A percentile compares a stretch with the other conserved stretches of the same genome.
Conservation (phyloP, 1,140 invertebrate species). For the Drosophila punjabiensis region DNA sequence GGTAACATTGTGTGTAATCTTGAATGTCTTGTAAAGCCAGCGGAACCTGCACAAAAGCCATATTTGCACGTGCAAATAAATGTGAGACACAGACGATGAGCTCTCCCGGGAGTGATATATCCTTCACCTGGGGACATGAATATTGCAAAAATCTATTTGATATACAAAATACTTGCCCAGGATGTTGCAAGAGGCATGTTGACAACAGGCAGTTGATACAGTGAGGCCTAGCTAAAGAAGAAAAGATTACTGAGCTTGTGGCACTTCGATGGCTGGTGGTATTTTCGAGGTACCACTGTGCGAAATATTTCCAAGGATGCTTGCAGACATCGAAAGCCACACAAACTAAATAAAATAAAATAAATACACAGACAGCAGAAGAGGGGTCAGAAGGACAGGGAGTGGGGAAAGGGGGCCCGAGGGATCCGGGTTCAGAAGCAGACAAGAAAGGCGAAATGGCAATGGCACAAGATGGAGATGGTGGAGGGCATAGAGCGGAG, state of each 20-base stretch:
- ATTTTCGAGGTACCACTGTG: slow-evolving; percentile 10
- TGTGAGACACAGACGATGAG: slow-evolving; percentile 5
- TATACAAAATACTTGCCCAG: slow-evolving; percentile 18
- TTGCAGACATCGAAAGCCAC: slow-evolving; percentile 39
- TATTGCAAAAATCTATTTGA: slow-evolving; percentile 35
- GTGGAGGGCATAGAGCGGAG: slow-evolving; percentile 32
- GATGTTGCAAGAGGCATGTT: background rate
- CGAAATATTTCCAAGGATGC: slow-evolving; percentile 36
- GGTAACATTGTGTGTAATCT: slow-evolving; percentile 20
- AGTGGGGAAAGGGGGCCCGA: background rate
- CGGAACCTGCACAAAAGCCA: slow-evolving; percentile 11
- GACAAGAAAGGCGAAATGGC: slow-evolving; percentile 43
- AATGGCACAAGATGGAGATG: slow-evolving; percentile 42
- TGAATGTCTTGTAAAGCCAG: background rate
- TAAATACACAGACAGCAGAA: slow-evolving; percentile 28
- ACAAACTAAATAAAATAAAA: slow-evolving; percentile 40
- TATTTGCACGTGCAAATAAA: slow-evolving; percentile 18
- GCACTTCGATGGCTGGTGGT: no score
- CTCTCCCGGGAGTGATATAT: slow-evolving; percentile 15
- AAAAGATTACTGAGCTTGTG: background rate
- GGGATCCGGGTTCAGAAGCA: slow-evolving; percentile 31
- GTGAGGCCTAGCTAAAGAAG: background rate
- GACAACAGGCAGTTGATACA: slow-evolving; percentile 8
- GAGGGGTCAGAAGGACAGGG: slow-evolving; percentile 2
- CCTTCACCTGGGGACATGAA: slow-evolving; percentile 19